A percentile compares a stretch with the other conserved stretches of the same genome.
phyloP scores from a whole-genome alignment of 2,797 vertebrate genomes.

The Ptychadena robeensis region DNA sequence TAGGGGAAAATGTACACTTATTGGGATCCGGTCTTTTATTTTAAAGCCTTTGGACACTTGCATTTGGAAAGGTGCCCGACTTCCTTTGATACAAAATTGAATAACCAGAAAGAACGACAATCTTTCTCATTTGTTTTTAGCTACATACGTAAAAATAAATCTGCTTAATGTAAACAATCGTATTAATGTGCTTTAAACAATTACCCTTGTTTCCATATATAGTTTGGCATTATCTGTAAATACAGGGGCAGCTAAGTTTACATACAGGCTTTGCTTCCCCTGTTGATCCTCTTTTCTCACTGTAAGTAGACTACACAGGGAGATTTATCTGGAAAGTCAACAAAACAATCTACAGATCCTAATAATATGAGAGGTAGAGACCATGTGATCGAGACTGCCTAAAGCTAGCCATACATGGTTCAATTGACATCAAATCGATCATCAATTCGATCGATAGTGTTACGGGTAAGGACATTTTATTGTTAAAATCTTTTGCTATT shows the following conservation, averaged over 20 bases:
- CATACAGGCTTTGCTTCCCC: background rate
- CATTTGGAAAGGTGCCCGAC: too few species aligned
- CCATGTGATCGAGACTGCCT: background rate
- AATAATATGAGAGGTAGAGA: background rate
- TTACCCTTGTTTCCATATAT: background rate
- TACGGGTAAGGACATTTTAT: slow-evolving; percentile 85
- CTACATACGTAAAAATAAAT: background rate
- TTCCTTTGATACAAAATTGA: background rate
- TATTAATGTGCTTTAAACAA: background rate
- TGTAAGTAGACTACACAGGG: background rate
- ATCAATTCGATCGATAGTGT: too few species aligned
- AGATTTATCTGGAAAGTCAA: background rate
- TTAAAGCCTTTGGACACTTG: too few species aligned
- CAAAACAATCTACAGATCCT: background rate
- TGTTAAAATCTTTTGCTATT: too few species aligned
- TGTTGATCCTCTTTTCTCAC: background rate
- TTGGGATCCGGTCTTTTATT: too few species aligned
- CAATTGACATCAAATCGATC: too few species aligned
- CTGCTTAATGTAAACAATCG: background rate
- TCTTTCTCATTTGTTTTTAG: background rate
- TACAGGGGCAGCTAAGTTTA: background rate
- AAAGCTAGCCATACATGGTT: too few species aligned
- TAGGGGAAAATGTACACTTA: too few species aligned
- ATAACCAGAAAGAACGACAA: background rate
- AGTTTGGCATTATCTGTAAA: background rate